These are phyloP conservation scores for Hapalemur alaotrensis DNA, from an alignment of 2,797 vertebrate genomes.

Conservation along the genomic window DNA sequence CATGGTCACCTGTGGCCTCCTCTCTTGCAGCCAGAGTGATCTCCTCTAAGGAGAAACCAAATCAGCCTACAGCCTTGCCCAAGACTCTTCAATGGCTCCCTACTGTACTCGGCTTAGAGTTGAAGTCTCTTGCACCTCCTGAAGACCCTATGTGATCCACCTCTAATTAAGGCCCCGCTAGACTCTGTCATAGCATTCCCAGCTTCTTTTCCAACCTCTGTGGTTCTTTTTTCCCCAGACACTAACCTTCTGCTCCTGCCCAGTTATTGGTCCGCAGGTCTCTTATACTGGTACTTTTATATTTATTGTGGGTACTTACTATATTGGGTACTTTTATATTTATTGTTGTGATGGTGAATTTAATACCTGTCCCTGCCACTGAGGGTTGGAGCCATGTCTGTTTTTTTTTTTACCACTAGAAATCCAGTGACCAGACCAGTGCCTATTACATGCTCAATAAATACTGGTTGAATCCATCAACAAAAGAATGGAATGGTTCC, in stretches of 20 bases:
- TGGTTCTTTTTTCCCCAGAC: background rate
- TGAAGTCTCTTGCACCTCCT: background rate
- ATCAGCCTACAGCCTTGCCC: background rate
- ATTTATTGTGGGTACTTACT: background rate
- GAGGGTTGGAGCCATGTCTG: background rate
- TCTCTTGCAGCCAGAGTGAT: background rate
- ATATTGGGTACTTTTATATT: background rate
- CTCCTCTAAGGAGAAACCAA: background rate
- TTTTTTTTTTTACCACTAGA: background rate
- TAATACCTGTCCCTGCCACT: background rate
- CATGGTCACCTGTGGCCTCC: fast-evolving
- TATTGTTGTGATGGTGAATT: background rate
- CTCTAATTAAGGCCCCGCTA: too few species aligned
- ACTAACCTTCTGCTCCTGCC: background rate
- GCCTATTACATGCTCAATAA: background rate
- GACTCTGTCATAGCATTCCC: too few species aligned
- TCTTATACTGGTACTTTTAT: background rate
- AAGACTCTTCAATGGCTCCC: background rate
- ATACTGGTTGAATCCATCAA: background rate
- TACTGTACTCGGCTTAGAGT: background rate
- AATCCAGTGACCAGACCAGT: background rate
- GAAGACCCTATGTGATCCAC: background rate
- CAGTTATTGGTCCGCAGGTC: background rate
- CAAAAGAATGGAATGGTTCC: background rate
- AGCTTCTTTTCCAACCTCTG: too few species aligned